Conservation (phyloP, 1,140 invertebrate species). For the Orchestia grillus region DNA sequence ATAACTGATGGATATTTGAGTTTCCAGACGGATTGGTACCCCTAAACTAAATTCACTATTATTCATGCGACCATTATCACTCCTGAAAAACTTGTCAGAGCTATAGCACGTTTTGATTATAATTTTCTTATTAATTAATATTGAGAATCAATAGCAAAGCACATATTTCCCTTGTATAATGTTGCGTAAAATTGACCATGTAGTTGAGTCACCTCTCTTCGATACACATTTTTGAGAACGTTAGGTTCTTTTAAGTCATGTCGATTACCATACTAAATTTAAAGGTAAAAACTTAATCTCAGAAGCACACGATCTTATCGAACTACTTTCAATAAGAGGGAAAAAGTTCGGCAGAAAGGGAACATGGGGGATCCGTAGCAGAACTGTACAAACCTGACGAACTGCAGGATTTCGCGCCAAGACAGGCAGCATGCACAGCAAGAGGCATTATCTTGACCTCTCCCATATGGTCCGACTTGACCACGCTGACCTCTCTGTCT, state of each 20-base stretch:
- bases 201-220: too few species aligned
- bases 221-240: neutral
- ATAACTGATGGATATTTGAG: neutral
- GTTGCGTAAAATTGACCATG: too few species aligned
- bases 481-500: neutral
- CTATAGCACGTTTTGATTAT: too few species aligned
- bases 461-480: neutral
- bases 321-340: neutral
- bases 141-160: too few species aligned
- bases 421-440: neutral
- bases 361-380: neutral
- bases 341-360: neutral
- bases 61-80: neutral
- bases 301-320: neutral
- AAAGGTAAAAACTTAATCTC: neutral
- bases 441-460: neutral
- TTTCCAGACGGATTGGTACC: neutral
- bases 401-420: neutral
- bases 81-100: neutral
- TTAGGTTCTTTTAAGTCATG: too few species aligned
- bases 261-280: too few species aligned
- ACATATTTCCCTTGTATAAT: too few species aligned
- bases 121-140: too few species aligned
- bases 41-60: neutral
- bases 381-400: neutral